These are phyloP conservation scores for Parnassius orleans DNA, from an alignment of 2,888 invertebrate species.

Conservation along the genomic window DNA sequence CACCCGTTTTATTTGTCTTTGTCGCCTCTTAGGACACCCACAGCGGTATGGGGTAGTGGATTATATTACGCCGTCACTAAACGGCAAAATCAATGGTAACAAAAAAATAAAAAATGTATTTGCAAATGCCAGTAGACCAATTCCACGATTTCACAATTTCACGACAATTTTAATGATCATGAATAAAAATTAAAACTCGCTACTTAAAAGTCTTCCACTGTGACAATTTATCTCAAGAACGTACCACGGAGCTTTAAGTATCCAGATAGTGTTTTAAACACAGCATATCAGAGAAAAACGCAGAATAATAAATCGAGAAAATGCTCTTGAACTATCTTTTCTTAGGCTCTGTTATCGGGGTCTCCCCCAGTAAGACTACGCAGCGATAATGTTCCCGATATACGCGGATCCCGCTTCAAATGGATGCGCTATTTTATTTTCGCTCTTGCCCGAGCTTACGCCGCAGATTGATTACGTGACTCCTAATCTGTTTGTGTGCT, in stretches of 20 bases:
- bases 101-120: too few relatives aligned
- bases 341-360: conserved; percentile 15
- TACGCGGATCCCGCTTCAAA: conserved; percentile 9
- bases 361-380: conserved; percentile 7
- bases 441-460: conserved; percentile 11
- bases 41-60: too few relatives aligned
- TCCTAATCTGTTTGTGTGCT: conserved; percentile 25
- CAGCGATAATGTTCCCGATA: conserved; percentile 16
- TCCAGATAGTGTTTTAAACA: background rate
- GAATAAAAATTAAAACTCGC: too few relatives aligned
- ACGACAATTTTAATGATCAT: too few relatives aligned
- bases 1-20: too few relatives aligned
- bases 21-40: too few relatives aligned
- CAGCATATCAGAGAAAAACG: background rate
- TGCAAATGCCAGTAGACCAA: too few relatives aligned
- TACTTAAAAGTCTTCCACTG: too few relatives aligned
- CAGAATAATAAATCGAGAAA: conserved; percentile 20
- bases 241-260: background rate
- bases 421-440: conserved; percentile 20
- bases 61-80: too few relatives aligned
- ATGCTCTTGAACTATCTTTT: conserved; percentile 12
- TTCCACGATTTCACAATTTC: too few relatives aligned
- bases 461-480: conserved; percentile 25
- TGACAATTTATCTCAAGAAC: too few relatives aligned
- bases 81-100: too few relatives aligned